These are phyloP conservation scores for Dasypus novemcinctus DNA, from an alignment of 2,113 vertebrate species.

Conservation along the genomic window DNA sequence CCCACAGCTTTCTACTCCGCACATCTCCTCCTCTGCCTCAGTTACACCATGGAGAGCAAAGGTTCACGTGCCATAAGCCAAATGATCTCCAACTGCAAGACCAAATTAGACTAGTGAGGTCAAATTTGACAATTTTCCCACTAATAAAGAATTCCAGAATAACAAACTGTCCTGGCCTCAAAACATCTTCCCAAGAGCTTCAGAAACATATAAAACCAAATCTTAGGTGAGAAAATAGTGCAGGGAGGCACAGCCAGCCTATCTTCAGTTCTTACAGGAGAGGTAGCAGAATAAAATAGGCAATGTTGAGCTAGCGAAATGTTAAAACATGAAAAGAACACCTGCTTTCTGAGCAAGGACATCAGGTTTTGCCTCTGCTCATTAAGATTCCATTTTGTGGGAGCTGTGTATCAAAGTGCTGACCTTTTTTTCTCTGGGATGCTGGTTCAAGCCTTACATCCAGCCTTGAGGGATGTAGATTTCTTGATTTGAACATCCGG, in stretches of 20 bases:
- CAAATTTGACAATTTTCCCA: neutral
- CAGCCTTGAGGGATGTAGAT: slow-evolving; percentile 61
- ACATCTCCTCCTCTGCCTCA: neutral
- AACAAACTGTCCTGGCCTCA: neutral
- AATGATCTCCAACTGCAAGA: neutral
- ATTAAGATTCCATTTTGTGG: slow-evolving; percentile 79
- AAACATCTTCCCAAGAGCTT: slow-evolving; percentile 13
- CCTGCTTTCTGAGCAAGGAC: slow-evolving; percentile 67
- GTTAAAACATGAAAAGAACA: slow-evolving; percentile 31
- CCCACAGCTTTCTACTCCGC: slow-evolving; percentile 21
- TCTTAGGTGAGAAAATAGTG: neutral
- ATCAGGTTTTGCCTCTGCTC: slow-evolving; percentile 57
- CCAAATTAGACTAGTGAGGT: neutral
- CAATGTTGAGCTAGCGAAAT: slow-evolving; percentile 9
- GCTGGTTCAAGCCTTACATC: slow-evolving; percentile 65
- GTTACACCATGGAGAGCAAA: neutral
- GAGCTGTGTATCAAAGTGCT: slow-evolving; percentile 73
- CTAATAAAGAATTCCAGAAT: slow-evolving; percentile 19
- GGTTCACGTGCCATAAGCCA: neutral
- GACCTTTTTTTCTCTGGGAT: slow-evolving; percentile 73
- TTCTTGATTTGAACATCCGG: slow-evolving; percentile 50
- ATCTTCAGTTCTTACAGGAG: neutral
- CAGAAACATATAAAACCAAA: neutral
- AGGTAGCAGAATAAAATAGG: neutral
- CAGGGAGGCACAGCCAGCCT: neutral